These are phyloP conservation scores for Nymphicus hollandicus DNA, from an alignment of 2,113 vertebrate species.

Conservation along the genomic window DNA sequence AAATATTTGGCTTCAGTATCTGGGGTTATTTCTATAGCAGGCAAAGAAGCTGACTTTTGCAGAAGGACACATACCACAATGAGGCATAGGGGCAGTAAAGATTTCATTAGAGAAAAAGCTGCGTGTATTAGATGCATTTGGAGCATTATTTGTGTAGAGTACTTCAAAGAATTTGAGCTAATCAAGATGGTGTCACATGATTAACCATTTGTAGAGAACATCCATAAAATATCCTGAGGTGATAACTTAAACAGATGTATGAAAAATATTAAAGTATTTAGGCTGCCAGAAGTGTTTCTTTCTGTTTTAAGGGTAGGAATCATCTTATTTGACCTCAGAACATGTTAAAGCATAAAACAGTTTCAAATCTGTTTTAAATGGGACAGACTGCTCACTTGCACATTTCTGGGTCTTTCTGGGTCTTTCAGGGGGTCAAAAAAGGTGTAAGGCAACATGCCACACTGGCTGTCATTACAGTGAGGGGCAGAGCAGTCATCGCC, in stretches of 20 bases:
- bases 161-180: slow-evolving; percentile 41
- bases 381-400: background rate
- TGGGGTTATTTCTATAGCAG: slow-evolving; percentile 6
- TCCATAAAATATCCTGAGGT: slow-evolving; percentile 22
- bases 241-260: slow-evolving; percentile 34
- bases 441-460: background rate
- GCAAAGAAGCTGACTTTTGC: background rate
- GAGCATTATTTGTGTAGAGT: background rate
- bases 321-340: background rate
- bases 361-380: background rate
- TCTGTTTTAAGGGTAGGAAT: background rate
- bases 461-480: background rate
- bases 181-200: background rate
- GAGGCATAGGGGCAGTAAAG: background rate
- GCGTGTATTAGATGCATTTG: slow-evolving; percentile 12
- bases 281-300: background rate
- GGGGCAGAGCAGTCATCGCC: background rate
- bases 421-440: background rate
- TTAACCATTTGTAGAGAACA: slow-evolving; percentile 24
- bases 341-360: background rate
- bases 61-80: background rate
- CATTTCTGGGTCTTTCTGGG: background rate
- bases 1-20: slow-evolving; percentile 38
- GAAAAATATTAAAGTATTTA: slow-evolving; percentile 12
- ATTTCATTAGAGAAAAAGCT: slow-evolving; percentile 12